Base-by-base conservation (phyloP, 1,140 invertebrate genomes). In the Philotrypesis tridentata region DNA sequence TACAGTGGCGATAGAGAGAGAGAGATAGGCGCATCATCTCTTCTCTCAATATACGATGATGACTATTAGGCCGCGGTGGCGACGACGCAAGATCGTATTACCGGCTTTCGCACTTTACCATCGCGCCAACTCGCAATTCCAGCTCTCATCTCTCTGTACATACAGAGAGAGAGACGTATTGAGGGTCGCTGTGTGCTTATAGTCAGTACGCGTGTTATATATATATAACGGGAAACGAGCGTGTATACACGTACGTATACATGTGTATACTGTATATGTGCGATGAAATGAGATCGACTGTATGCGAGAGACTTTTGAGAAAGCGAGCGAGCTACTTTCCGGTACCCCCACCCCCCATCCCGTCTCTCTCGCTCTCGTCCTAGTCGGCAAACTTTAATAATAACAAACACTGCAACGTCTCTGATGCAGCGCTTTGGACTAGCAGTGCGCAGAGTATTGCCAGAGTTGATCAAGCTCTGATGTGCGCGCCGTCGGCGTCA, bases 51-150 rank as follows among this genome's bases (percentile, higher is more conserved):
- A 8, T 48, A 27, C n/a, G 74, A 76, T 65, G 74, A 76, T 33
- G 43, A 40, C 17, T 33, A 76, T 76, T 40, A 63, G 60, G 55
- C 29, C 60, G 74, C 7, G 21, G 31, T 9, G 12, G 48, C 37
- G 71, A 25, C n/a, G n/a, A n/a, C 25, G 43, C 14, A 29, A 1
- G 60, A 76, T 76, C 74, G 60, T 17, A 76, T 76, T 76, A 76
- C 17, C 12, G 25, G 4, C 29, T 33, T 29, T 21, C 74, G 29
- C 55, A 37, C 70, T 72, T 37, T 70, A 37, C 33, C 33, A 37
- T 37, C 33, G 33, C 33, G 33, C n/a, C n/a, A 37, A 37, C 33
- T 37, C 55, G n/a, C 14, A 5, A 25, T 12, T 65, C 0, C 14
- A 23, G 9, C 61, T 11, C n/a, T 29, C 3, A 4, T 31, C 29